Base-by-base conservation (phyloP, 2,113 vertebrate species). In the Paradisaea rubra region DNA sequence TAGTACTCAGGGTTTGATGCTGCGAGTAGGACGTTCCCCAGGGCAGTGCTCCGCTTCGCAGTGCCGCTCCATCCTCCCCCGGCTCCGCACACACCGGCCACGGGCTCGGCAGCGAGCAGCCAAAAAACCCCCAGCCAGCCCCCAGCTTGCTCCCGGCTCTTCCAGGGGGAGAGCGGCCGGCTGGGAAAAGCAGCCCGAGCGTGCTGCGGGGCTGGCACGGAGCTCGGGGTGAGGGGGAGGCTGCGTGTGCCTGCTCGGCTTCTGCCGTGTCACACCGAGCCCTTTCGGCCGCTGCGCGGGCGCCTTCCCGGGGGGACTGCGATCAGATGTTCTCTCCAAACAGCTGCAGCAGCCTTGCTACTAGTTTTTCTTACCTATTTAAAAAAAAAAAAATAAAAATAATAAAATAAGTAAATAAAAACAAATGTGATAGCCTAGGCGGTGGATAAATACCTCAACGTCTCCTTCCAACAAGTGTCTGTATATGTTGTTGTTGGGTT, bases 381-480 rank as follows among this genome's bases (percentile, higher is more conserved):
- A 94, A 93, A 96, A 91, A 88, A 37, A 37, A 35, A 24, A 93
- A 95, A 85, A 86, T 54, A 63, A 63, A 49, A 88, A 89, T 81
- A 83, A 63, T 74, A 57, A 82, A 70, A 65, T 77, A 84, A 64
- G 86, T 88, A 91, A 81, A 85, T 81, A 93, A 90, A 96, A 91
- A 76, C 47, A 95, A 94, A 96, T 89, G 96, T 97, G 97, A 96
- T 97, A 98, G 97, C 97, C 97, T 97, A 97, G 97, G 97, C 97
- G 86, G 97, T 97, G 96, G 96, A 96, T 95, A 97, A 98, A 98
- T 98, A 98, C 98, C 98, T 98, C 98, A 98, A 97, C 13, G 94
- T 97, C 96, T 97, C 95, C 96, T 97, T 96, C 95, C 97, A 97
- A 97, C 97, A 97, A 97, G 97, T 97, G 97, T 98, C 97, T 97